A percentile compares a stretch with the other conserved stretches of the same genome.
phyloP scores from a whole-genome alignment of 2,797 vertebrate genomes.

The Acipenser transmontanus region DNA sequence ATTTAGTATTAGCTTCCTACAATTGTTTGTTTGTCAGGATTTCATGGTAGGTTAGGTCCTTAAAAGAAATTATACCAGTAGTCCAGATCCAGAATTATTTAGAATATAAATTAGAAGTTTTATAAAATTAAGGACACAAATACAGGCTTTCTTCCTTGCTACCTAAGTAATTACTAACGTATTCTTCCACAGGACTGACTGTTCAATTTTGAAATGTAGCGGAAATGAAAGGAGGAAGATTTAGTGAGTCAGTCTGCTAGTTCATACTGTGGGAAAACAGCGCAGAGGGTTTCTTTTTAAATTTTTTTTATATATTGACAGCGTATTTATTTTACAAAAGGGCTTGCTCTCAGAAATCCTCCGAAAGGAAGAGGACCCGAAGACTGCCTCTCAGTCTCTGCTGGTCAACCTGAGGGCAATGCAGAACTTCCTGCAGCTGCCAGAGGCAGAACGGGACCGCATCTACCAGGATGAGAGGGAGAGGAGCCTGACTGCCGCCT shows the following conservation, averaged over 20 bases:
- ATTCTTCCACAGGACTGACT: slow-evolving; percentile 33
- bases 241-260: neutral
- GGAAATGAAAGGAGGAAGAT: slow-evolving; percentile 20
- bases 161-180: slow-evolving; percentile 41
- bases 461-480: slow-evolving; percentile 92
- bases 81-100: too few species aligned
- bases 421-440: slow-evolving; percentile 86
- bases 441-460: slow-evolving; percentile 83
- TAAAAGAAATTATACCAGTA: too few species aligned
- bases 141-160: slow-evolving; percentile 35
- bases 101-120: slow-evolving; percentile 33
- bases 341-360: slow-evolving; percentile 93
- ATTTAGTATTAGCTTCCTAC: too few species aligned
- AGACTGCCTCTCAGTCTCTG: slow-evolving; percentile 86
- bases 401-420: slow-evolving; percentile 90
- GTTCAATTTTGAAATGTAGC: slow-evolving; percentile 24
- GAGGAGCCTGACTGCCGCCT: slow-evolving; percentile 79
- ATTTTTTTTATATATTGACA: neutral
- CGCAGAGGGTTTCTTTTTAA: neutral
- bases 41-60: too few species aligned
- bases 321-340: slow-evolving; percentile 38
- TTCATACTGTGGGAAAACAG: neutral
- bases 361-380: slow-evolving; percentile 89
- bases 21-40: too few species aligned
- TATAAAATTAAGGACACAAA: slow-evolving; percentile 51